Evolutionary conservation across 2,797 vertebrate species (phyloP).

Genomic region (Lutra lutra): DNA sequence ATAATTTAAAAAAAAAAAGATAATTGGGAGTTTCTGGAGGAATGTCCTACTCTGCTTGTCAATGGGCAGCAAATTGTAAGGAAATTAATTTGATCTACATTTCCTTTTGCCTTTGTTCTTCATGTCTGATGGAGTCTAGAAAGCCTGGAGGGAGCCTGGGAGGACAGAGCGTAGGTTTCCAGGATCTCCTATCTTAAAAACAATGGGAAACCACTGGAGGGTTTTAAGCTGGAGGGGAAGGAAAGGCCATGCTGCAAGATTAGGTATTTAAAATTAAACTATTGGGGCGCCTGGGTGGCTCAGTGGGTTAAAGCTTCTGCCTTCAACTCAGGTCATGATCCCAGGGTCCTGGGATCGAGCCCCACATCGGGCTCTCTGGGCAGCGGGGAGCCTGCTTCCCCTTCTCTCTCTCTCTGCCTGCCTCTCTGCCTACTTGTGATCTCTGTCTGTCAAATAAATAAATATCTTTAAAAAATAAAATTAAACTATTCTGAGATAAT

Average conservation of each 20-base stretch:
- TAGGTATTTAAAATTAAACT: not conserved
- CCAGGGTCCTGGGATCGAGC: too few relatives aligned
- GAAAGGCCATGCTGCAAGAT: not conserved
- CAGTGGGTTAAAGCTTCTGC: too few relatives aligned
- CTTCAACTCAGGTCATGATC: too few relatives aligned
- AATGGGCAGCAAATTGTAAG: not conserved
- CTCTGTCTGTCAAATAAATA: too few relatives aligned
- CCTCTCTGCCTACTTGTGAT: too few relatives aligned
- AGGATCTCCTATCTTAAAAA: not conserved
- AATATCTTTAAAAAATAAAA: too few relatives aligned
- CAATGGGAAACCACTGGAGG: not conserved
- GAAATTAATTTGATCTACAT: not conserved
- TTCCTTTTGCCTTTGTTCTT: not conserved
- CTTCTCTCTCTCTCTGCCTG: too few relatives aligned
- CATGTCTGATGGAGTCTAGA: not conserved
- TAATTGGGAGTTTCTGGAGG: not conserved
- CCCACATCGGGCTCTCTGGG: too few relatives aligned
- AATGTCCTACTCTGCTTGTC: not conserved
- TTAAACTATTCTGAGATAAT: slow-evolving; percentile 20
- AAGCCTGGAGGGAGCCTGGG: not conserved
- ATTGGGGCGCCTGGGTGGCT: too few relatives aligned
- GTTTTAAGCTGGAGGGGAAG: not conserved
- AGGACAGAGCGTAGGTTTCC: not conserved
- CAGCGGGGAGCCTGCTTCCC: too few relatives aligned
- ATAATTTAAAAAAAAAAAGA: not conserved